These are phyloP conservation scores for Vanacampus margaritifer DNA, from an alignment of 2,113 vertebrate genomes.

Conservation along the genomic window DNA sequence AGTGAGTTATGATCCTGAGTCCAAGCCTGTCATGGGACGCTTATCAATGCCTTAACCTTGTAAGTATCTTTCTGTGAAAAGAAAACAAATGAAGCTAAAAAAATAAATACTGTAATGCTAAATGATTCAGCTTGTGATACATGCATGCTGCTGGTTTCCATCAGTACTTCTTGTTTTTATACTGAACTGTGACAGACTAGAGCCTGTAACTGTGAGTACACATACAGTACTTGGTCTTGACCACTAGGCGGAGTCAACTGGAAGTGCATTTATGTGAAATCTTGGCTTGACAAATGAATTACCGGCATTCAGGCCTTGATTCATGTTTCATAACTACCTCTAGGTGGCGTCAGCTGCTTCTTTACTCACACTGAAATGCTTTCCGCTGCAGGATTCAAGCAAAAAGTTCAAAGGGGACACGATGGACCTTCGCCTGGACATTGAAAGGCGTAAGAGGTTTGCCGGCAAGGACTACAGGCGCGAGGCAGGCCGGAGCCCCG, in stretches of 20 bases:
- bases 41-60: constrained; percentile 83
- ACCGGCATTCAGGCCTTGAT: not conserved
- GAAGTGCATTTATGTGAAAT: not conserved
- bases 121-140: constrained; percentile 33
- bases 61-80: constrained; percentile 88
- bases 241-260: constrained; percentile 24
- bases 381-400: constrained; percentile 78
- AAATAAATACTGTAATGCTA: constrained; percentile 46
- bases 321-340: constrained; percentile 17
- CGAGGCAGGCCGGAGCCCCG: constrained; percentile 86
- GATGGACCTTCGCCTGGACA: constrained; percentile 95
- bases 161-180: not conserved
- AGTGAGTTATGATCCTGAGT: constrained; percentile 94
- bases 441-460: constrained; percentile 94
- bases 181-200: not conserved
- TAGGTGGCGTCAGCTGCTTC: not conserved
- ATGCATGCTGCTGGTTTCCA: constrained; percentile 61
- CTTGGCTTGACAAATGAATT: not conserved
- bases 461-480: constrained; percentile 85
- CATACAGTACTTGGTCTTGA: constrained; percentile 2
- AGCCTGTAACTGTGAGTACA: not conserved
- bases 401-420: constrained; percentile 90
- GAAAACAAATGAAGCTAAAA: constrained; percentile 56
- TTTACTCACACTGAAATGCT: not conserved
- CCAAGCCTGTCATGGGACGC: constrained; percentile 94